These are phyloP conservation scores for Morone chrysops DNA, from an alignment of 2,113 vertebrate species.

Conservation along the genomic window DNA sequence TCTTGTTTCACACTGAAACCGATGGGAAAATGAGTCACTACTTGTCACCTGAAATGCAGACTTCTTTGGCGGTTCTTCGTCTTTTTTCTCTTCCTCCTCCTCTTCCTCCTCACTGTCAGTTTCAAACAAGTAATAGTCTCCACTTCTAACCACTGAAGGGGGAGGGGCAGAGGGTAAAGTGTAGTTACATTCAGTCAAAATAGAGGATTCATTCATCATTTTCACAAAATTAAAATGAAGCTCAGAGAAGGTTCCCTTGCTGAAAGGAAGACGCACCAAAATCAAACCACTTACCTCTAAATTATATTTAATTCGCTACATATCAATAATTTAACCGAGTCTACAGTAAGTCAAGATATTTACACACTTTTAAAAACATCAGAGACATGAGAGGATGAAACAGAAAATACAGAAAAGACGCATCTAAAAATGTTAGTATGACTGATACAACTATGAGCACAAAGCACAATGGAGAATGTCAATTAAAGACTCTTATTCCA, in stretches of 20 bases:
- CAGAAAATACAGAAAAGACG: conserved; percentile 16
- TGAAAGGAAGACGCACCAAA: conserved; percentile 22
- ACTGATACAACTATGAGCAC: conserved; percentile 29
- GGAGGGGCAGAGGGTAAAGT: conserved; percentile 76
- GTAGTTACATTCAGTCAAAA: conserved; percentile 50
- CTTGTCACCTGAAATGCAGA: conserved; percentile 94
- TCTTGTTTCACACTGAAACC: background rate
- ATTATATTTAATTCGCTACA: background rate
- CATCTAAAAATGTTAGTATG: background rate
- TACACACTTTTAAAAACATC: conserved; percentile 1
- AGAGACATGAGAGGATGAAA: conserved; percentile 4
- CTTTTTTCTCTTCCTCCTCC: conserved; percentile 92
- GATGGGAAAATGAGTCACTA: background rate
- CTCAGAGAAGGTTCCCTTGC: conserved; percentile 14
- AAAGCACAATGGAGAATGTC: conserved; percentile 34
- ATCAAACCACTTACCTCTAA: conserved; percentile 26
- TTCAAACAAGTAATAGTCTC: conserved; percentile 99
- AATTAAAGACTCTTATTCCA: conserved; percentile 25
- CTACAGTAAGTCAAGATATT: background rate
- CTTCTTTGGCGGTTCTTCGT: conserved; percentile 91
- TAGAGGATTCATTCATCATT: background rate
- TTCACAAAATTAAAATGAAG: conserved; percentile 7
- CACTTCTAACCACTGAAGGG: conserved; percentile 97
- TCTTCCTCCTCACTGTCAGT: conserved; percentile 99
- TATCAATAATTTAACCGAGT: background rate